Percentiles rank a stretch among this genome's conserved stretches.
These are phyloP conservation scores for Mola mola DNA, from an alignment of 2,113 vertebrate genomes.

Conservation along the genomic window DNA sequence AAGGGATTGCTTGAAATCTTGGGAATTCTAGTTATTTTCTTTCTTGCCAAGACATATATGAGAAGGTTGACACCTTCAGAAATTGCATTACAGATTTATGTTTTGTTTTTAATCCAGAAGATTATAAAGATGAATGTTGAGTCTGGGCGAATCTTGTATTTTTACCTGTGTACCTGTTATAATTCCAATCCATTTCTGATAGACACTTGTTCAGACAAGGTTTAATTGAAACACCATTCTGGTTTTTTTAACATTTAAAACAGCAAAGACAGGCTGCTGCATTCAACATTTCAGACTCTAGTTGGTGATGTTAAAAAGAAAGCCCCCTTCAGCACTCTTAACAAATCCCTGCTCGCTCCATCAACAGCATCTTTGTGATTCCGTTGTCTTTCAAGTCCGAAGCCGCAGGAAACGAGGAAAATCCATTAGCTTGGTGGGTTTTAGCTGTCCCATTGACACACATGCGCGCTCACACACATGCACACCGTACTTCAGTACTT, in stretches of 20 bases:
- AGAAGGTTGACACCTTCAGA: not conserved
- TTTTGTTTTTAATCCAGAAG: no score
- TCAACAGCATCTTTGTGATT: slow-evolving; percentile 34
- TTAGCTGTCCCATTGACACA: not conserved
- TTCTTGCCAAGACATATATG: not conserved
- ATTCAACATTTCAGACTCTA: slow-evolving; percentile 17
- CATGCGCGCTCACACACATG: not conserved
- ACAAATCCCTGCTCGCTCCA: slow-evolving; percentile 55
- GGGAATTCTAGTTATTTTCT: not conserved
- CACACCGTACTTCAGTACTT: slow-evolving; percentile 30
- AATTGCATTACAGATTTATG: no score
- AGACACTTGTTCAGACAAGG: not conserved
- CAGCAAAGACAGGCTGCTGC: not conserved
- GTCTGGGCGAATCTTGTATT: no score
- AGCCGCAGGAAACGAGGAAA: slow-evolving; percentile 70
- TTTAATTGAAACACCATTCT: not conserved
- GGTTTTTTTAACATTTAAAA: no score
- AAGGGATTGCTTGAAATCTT: not conserved
- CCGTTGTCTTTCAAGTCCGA: slow-evolving; percentile 60
- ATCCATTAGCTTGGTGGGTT: slow-evolving; percentile 72
- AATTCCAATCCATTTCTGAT: not conserved
- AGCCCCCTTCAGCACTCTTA: slow-evolving; percentile 33
- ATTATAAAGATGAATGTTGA: no score
- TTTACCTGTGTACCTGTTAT: not conserved
- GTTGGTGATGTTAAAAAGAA: slow-evolving; percentile 35